Evolutionary conservation across 2,113 vertebrate species (phyloP), one percentile per base, ranked within the genome.

Genomic region (Pleuronectes platessa): DNA sequence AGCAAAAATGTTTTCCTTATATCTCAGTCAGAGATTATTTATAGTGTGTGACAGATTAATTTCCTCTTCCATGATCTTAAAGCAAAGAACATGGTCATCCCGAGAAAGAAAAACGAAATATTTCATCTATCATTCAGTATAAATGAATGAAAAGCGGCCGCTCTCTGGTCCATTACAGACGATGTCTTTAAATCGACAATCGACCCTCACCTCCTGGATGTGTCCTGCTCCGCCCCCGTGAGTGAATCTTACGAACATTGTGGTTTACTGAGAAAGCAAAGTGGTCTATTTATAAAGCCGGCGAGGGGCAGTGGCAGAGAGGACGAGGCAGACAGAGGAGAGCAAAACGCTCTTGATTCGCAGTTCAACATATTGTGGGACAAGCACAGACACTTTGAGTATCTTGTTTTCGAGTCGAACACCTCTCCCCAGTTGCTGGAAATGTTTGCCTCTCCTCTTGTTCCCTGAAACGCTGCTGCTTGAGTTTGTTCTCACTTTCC

Each of bases 261-360:
- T 74, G 82, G 83, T 87, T 81, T 81, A 84, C 64, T 64, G 73
- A 61, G 79, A 86, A 76, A 88, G 84, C 74, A 81, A 88, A 92
- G 89, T 79, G 85, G 53, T 85, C 87, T 92, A 90, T 93, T 94
- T 92, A 89, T 90, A 89, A 74, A 82, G 68, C 0, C 53, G 77
- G 49, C 17, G 17, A 71, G 24, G 60, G 62, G 20, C 23, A n/a
- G 49, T 68, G 51, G 26, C 31, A 60, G 40, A 62, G 55, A 67
- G 64, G 67, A 21, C 0, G 58, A 1, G 26, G 37, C 37, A 31
- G 60, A 77, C 45, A 55, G 61, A 40, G 54, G 24, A 37, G 54
- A 76, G 51, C 64, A 73, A 81, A 82, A 75, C 2, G 27, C 61
- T 71, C 62, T 74, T 5, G 35, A 85, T 81, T 81, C 54, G 10